Evolutionary conservation across 2,113 vertebrate species (phyloP).

Genomic region (Lepisosteus osseus): DNA sequence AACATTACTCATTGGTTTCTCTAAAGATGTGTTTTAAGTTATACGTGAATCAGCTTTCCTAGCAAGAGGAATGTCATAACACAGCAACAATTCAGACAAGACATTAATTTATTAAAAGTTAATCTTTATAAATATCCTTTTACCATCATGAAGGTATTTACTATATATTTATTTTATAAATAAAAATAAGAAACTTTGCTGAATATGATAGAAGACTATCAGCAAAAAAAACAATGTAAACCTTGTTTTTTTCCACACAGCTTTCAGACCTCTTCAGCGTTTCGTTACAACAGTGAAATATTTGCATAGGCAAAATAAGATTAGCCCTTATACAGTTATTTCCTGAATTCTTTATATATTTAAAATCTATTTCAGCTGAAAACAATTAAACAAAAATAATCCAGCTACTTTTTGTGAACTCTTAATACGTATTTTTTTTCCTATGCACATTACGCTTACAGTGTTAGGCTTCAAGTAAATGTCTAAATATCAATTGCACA

Average conservation of each 20-base stretch:
- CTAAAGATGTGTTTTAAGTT: constrained; percentile 25
- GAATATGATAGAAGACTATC: constrained; percentile 65
- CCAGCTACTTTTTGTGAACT: constrained; percentile 57
- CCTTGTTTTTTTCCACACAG: constrained; percentile 62
- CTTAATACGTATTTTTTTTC: constrained; percentile 53
- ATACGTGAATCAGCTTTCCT: constrained; percentile 30
- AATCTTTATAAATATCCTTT: constrained; percentile 52
- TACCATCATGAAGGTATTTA: constrained; percentile 67
- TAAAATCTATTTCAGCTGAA: constrained; percentile 67
- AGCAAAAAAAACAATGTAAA: constrained; percentile 73
- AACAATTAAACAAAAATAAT: constrained; percentile 54
- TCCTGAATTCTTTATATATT: constrained; percentile 75
- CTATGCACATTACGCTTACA: constrained; percentile 72
- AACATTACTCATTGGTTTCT: constrained; percentile 11
- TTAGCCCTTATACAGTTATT: constrained; percentile 77
- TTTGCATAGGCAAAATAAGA: constrained; percentile 82
- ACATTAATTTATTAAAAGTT: constrained; percentile 63
- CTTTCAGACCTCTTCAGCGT: constrained; percentile 28
- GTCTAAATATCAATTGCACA: constrained; percentile 64
- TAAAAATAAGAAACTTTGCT: constrained; percentile 64
- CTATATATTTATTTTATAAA: constrained; percentile 59
- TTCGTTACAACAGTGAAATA: constrained; percentile 64
- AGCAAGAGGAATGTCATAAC: constrained; percentile 52
- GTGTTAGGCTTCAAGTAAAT: constrained; percentile 81
- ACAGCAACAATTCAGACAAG: constrained; percentile 61